A percentile compares a stretch with the other conserved stretches of the same genome.
Evolutionary conservation across 1,140 invertebrate genomes (phyloP).

Genomic region (Drosophila repleta): DNA sequence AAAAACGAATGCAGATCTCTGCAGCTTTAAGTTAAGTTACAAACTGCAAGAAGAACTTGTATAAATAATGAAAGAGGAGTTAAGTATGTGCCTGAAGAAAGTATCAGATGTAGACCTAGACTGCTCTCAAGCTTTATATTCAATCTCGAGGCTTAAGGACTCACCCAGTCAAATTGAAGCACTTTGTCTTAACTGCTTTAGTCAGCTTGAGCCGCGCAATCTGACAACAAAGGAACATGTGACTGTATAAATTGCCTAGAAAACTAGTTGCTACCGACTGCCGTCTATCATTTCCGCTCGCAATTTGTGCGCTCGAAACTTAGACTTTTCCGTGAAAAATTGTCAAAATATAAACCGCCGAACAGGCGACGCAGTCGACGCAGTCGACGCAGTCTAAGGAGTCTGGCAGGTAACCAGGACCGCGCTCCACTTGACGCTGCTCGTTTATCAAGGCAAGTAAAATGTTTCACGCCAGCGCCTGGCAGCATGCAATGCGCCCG

Average conservation of each 20-base stretch:
- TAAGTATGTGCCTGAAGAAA: neutral
- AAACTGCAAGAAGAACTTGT: constrained; percentile 31
- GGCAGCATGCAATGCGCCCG: constrained; percentile 53
- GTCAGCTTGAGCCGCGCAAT: constrained; percentile 4
- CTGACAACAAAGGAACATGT: constrained; percentile 70
- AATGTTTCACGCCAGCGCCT: constrained; percentile 75
- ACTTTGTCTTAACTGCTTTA: too few species aligned
- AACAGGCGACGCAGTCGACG: neutral
- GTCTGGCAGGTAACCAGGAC: constrained; percentile 48
- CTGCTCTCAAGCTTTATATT: too few species aligned
- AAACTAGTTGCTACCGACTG: constrained; percentile 75
- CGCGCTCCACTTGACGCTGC: constrained; percentile 43
- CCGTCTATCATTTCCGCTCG: constrained; percentile 74
- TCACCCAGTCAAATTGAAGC: constrained; percentile 30
- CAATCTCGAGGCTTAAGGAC: constrained; percentile 49
- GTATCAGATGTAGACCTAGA: neutral
- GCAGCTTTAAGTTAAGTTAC: constrained; percentile 64
- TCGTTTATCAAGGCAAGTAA: constrained; percentile 73
- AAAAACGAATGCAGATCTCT: constrained; percentile 53
- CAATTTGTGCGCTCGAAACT: constrained; percentile 53
- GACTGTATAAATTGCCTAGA: constrained; percentile 78
- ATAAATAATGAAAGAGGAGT: neutral
- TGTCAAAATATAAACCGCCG: constrained; percentile 76
- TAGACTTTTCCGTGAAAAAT: constrained; percentile 36
- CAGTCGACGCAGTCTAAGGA: neutral